Conservation (phyloP, 1,140 invertebrate genomes). For the Drosophila mayri region DNA sequence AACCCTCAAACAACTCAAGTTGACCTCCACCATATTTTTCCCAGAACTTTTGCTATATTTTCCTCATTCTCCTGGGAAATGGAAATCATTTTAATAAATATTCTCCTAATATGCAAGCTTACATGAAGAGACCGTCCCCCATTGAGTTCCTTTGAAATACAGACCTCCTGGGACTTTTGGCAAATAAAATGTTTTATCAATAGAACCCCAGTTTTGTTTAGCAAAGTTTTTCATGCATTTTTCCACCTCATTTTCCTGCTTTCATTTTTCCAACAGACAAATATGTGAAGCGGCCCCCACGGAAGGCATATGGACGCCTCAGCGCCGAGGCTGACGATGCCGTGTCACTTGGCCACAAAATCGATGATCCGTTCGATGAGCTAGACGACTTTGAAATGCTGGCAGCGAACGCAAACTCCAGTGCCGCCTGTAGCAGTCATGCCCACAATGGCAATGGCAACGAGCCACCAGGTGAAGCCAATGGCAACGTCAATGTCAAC, state of each 20-base stretch:
- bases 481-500: slow-evolving; percentile 62
- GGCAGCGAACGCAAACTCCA: slow-evolving; percentile 58
- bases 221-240: slow-evolving; percentile 56
- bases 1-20: neutral
- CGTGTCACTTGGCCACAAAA: slow-evolving; percentile 76
- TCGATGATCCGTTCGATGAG: slow-evolving; percentile 84
- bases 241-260: slow-evolving; percentile 41
- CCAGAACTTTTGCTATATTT: neutral
- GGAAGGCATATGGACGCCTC: slow-evolving; percentile 83
- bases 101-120: slow-evolving; percentile 6
- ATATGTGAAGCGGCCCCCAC: slow-evolving; percentile 81
- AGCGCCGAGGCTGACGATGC: slow-evolving; percentile 81
- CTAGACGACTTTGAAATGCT: slow-evolving; percentile 84
- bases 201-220: slow-evolving; percentile 29
- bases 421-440: slow-evolving; percentile 34
- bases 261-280: slow-evolving; percentile 68
- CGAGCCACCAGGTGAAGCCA: slow-evolving; percentile 42
- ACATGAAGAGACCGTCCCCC: slow-evolving; percentile 4
- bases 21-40: neutral
- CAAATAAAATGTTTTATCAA: slow-evolving; percentile 37
- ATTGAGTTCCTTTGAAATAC: slow-evolving; percentile 7
- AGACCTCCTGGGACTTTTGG: slow-evolving; percentile 2
- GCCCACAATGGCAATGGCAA: slow-evolving; percentile 50
- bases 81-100: slow-evolving; percentile 8
- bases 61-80: neutral